These are phyloP conservation scores for Halcyon badia DNA, from an alignment of 2,797 vertebrate genomes.

Conservation along the genomic window DNA sequence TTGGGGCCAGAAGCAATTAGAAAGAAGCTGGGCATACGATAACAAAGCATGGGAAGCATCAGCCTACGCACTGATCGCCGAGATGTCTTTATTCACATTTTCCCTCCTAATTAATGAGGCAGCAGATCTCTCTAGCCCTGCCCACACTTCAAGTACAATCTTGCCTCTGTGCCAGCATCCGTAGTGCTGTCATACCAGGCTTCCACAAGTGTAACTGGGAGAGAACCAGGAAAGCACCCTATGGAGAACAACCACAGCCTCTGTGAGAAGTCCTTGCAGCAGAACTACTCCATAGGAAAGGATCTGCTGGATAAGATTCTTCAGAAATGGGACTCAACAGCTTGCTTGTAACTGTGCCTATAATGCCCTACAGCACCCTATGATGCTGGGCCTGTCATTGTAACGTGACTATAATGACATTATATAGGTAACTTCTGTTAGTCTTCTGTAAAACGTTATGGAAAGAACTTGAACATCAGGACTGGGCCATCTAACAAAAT, in stretches of 20 bases:
- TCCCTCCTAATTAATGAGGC: slow-evolving; percentile 61
- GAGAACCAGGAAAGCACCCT: not conserved
- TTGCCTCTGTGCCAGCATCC: slow-evolving; percentile 40
- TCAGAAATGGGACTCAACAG: not conserved
- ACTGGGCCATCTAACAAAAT: not conserved
- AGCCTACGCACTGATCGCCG: slow-evolving; percentile 6
- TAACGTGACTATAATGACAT: not conserved
- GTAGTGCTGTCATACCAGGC: slow-evolving; percentile 7
- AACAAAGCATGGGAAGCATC: slow-evolving; percentile 45
- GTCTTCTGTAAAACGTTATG: not conserved
- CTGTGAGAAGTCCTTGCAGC: not conserved
- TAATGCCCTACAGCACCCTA: not conserved
- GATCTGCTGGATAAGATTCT: not conserved
- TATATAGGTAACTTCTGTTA: not conserved
- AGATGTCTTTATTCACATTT: slow-evolving; percentile 53
- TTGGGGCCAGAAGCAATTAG: slow-evolving; percentile 27
- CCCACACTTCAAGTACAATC: slow-evolving; percentile 23
- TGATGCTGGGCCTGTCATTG: not conserved
- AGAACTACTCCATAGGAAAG: not conserved
- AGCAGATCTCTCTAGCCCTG: slow-evolving; percentile 27
- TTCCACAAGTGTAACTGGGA: not conserved
- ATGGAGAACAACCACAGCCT: not conserved
- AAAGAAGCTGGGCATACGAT: not conserved
- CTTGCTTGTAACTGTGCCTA: not conserved
- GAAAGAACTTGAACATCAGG: not conserved